These are phyloP conservation scores for Macrochelys suwanniensis DNA, from an alignment of 2,797 vertebrate species.

Conservation along the genomic window DNA sequence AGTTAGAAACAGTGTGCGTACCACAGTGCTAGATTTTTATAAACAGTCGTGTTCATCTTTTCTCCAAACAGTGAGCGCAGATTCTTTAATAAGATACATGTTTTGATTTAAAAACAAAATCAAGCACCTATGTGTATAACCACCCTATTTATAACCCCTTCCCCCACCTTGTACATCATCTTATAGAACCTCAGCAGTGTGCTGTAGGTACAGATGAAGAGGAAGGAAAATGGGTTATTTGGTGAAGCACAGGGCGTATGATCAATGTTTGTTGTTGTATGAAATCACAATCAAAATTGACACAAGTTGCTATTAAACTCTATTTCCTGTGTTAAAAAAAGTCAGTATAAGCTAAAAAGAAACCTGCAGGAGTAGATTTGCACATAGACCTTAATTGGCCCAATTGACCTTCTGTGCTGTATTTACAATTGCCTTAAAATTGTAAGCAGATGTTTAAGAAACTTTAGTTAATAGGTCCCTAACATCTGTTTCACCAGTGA, in stretches of 20 bases:
- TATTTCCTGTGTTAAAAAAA: conserved; percentile 88
- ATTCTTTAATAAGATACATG: conserved; percentile 48
- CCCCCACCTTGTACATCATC: conserved; percentile 41
- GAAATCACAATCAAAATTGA: conserved; percentile 89
- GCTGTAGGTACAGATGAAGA: conserved; percentile 58
- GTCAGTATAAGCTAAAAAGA: conserved; percentile 79
- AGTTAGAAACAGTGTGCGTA: conserved; percentile 17
- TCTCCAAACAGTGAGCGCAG: conserved; percentile 11
- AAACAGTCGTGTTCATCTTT: conserved; percentile 60
- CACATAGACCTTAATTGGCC: conserved; percentile 93
- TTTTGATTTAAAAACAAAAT: conserved; percentile 70
- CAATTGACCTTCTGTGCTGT: conserved; percentile 94
- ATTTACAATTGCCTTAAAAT: conserved; percentile 94
- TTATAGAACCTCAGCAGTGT: conserved; percentile 42
- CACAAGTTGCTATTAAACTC: conserved; percentile 88
- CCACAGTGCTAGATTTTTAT: neutral
- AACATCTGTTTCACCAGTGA: conserved; percentile 85
- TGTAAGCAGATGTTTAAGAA: conserved; percentile 95
- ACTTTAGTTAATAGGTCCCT: conserved; percentile 85
- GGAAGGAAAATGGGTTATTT: conserved; percentile 72
- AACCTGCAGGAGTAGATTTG: conserved; percentile 88
- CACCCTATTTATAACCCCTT: conserved; percentile 59
- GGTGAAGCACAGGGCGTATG: conserved; percentile 64
- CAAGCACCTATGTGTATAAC: conserved; percentile 45
- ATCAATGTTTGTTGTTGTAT: conserved; percentile 88